Conservation (phyloP, 1,140 invertebrate species). For the Bombus pascuorum region DNA sequence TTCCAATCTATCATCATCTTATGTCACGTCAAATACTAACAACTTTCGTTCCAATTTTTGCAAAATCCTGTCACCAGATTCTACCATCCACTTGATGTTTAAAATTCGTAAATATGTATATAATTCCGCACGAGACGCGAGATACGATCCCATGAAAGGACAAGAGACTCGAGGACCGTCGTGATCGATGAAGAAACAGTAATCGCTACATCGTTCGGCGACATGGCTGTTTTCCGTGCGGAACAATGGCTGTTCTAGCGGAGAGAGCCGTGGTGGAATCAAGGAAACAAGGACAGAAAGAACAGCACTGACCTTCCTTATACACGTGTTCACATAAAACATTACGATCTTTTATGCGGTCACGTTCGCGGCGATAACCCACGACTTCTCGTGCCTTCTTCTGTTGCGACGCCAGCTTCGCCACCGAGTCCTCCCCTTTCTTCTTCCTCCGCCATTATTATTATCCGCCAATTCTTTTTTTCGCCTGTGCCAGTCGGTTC, state of each 20-base stretch:
- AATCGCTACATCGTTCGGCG: constrained; percentile 40
- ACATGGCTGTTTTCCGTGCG: constrained; percentile 11
- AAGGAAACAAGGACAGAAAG: constrained; percentile 68
- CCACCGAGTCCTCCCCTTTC: not conserved
- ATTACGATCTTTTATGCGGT: constrained; percentile 71
- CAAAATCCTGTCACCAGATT: not conserved
- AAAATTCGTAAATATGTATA: not conserved
- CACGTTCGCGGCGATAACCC: constrained; percentile 68
- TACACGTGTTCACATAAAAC: constrained; percentile 76
- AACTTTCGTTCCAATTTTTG: not conserved
- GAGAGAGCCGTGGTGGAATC: not conserved
- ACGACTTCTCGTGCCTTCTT: constrained; percentile 54
- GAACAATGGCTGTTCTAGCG: constrained; percentile 43
- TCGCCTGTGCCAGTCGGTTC: not conserved
- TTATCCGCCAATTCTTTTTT: not conserved
- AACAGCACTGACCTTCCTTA: constrained; percentile 73
- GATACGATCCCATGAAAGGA: not conserved
- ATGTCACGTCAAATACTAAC: too few species aligned
- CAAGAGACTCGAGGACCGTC: not conserved
- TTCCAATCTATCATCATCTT: too few species aligned
- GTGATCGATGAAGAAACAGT: constrained; percentile 48
- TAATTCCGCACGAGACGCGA: not conserved
- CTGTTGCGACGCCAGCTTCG: constrained; percentile 30
- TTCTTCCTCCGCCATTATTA: constrained; percentile 31
- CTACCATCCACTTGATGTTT: not conserved